These are phyloP conservation scores for Halcyon senegalensis DNA, from an alignment of 2,113 vertebrate genomes.

Conservation along the genomic window DNA sequence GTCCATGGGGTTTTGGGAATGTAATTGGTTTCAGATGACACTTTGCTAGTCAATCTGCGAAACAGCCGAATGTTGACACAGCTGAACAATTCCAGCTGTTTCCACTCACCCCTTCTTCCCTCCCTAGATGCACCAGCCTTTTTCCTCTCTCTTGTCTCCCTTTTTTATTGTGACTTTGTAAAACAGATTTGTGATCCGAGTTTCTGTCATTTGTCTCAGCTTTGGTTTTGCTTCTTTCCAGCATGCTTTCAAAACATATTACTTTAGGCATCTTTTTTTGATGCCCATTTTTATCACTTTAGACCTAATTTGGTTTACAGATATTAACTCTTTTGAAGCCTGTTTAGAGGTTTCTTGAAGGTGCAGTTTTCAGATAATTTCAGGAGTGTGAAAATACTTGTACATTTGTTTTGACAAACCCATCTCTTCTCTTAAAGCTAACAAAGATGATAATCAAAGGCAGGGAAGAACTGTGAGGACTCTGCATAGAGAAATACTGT, in stretches of 20 bases:
- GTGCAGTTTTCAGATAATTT: neutral
- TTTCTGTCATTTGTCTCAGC: slow-evolving; percentile 37
- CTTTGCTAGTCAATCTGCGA: slow-evolving; percentile 82
- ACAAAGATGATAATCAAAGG: neutral
- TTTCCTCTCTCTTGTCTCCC: slow-evolving; percentile 49
- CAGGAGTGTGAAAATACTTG: neutral
- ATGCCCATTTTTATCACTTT: neutral
- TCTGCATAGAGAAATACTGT: neutral
- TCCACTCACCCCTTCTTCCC: slow-evolving; percentile 74
- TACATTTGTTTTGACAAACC: neutral
- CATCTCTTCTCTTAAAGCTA: neutral
- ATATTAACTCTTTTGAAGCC: neutral
- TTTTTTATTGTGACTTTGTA: slow-evolving; percentile 67
- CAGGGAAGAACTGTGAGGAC: neutral
- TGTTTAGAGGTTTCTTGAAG: neutral
- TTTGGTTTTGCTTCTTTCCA: neutral
- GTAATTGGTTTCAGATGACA: slow-evolving; percentile 87
- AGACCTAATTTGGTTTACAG: neutral
- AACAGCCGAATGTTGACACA: slow-evolving; percentile 79
- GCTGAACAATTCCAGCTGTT: slow-evolving; percentile 84
- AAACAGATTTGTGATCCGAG: slow-evolving; percentile 31
- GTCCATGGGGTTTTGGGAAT: slow-evolving; percentile 81
- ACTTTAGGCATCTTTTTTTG: neutral
- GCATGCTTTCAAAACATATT: neutral
- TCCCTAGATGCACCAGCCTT: slow-evolving; percentile 66